Evolutionary conservation across 2,113 vertebrate genomes (phyloP).

Genomic region (Psephotus haematonotus): DNA sequence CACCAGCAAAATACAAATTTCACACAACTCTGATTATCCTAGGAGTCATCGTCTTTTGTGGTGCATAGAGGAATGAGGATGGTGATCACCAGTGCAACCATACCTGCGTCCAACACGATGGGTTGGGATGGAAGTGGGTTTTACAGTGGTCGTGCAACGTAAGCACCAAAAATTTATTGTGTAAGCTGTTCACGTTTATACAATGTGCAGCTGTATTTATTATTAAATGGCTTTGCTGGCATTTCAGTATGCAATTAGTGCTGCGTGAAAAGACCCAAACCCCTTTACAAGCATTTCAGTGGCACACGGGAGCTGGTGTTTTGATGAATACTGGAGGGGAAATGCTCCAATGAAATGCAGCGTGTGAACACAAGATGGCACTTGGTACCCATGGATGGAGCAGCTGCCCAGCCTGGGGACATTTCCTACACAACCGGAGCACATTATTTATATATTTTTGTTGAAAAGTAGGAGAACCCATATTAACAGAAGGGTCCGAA

Average conservation of each 20-base stretch:
- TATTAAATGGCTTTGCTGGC: neutral
- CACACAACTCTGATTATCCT: neutral
- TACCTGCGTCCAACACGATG: neutral
- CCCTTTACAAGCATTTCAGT: neutral
- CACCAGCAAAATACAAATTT: neutral
- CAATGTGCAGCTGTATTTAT: neutral
- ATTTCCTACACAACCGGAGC: neutral
- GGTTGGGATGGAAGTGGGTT: neutral
- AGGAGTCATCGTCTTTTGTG: neutral
- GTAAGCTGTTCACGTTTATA: neutral
- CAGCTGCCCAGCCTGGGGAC: neutral
- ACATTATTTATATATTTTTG: neutral
- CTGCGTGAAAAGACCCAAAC: neutral
- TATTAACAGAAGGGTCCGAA: neutral
- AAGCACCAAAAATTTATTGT: neutral
- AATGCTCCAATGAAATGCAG: neutral
- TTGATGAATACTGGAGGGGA: neutral
- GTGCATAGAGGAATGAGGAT: neutral
- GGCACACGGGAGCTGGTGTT: neutral
- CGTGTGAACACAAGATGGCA: slow-evolving; percentile 73
- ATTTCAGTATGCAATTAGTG: neutral
- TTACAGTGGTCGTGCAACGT: neutral
- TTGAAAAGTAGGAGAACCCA: neutral
- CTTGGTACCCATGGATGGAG: slow-evolving; percentile 55
- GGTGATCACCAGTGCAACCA: too few relatives aligned